phyloP scores from a whole-genome alignment of 2,797 vertebrate genomes.

The Sebastes goodei region DNA sequence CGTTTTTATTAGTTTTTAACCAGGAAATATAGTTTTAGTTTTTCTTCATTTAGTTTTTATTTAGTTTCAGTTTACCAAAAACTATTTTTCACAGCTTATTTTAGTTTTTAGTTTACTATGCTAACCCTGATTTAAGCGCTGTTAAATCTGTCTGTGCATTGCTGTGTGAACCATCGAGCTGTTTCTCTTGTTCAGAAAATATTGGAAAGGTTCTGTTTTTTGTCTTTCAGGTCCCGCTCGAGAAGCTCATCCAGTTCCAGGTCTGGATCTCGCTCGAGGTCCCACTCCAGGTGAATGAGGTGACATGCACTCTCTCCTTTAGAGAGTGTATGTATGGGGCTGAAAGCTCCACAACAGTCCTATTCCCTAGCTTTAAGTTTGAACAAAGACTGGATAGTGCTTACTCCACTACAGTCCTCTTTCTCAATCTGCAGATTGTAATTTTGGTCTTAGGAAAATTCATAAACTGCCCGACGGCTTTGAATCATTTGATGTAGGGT shows the following conservation, averaged over 20 bases:
- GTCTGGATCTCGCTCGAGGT: constrained; percentile 95
- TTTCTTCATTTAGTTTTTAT: no score
- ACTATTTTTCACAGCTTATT: no score
- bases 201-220: constrained; percentile 85
- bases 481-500: neutral
- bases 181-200: constrained; percentile 67
- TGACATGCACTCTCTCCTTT: constrained; percentile 90
- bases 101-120: no score
- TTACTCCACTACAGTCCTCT: neutral
- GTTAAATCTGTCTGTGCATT: neutral
- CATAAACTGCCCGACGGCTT: neutral
- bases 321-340: constrained; percentile 87
- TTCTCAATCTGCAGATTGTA: neutral
- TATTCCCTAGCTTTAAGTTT: constrained; percentile 22
- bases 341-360: constrained; percentile 61
- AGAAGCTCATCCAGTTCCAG: constrained; percentile 98
- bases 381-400: neutral
- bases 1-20: no score
- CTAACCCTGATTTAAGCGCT: neutral
- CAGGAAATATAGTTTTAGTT: no score
- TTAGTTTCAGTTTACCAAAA: no score
- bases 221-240: constrained; percentile 97
- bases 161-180: neutral
- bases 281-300: constrained; percentile 99
- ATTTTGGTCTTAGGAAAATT: neutral